A percentile compares a stretch with the other conserved stretches of the same genome.
Evolutionary conservation across 2,113 vertebrate genomes (phyloP).

Genomic region (Potamarius usumacintae): DNA sequence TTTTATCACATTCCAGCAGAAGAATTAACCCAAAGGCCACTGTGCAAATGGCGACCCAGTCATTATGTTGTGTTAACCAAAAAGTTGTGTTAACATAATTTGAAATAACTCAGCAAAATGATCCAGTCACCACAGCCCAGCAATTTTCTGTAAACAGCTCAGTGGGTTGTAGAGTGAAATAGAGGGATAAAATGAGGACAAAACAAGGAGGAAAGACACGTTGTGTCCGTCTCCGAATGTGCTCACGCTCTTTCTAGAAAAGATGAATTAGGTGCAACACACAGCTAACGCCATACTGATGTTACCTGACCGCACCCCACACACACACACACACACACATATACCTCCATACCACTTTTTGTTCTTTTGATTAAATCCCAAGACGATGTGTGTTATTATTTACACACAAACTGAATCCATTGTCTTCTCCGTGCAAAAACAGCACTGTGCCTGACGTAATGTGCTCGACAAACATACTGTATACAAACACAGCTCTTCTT

Average conservation of each 20-base stretch:
- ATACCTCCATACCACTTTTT: background rate
- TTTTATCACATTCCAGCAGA: background rate
- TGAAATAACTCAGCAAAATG: background rate
- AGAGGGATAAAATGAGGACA: background rate
- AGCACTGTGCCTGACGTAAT: background rate
- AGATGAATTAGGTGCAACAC: background rate
- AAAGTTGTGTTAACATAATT: background rate
- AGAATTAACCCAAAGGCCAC: background rate
- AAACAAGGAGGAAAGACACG: background rate
- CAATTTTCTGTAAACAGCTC: background rate
- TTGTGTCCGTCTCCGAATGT: background rate
- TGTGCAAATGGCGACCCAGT: background rate
- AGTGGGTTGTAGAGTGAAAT: background rate
- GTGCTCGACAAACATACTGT: background rate
- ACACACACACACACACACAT: slow-evolving; percentile 6
- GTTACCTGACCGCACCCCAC: background rate
- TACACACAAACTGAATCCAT: slow-evolving; percentile 1
- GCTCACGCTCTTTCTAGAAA: background rate
- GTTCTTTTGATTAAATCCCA: background rate
- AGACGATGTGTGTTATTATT: background rate
- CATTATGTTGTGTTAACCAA: background rate
- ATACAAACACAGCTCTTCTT: background rate
- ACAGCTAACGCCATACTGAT: background rate
- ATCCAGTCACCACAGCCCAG: background rate
- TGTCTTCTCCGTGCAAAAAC: background rate